Evolutionary conservation across 23 tunicate species (phyloP).

Genomic region (Trididemnum nubilum): DNA sequence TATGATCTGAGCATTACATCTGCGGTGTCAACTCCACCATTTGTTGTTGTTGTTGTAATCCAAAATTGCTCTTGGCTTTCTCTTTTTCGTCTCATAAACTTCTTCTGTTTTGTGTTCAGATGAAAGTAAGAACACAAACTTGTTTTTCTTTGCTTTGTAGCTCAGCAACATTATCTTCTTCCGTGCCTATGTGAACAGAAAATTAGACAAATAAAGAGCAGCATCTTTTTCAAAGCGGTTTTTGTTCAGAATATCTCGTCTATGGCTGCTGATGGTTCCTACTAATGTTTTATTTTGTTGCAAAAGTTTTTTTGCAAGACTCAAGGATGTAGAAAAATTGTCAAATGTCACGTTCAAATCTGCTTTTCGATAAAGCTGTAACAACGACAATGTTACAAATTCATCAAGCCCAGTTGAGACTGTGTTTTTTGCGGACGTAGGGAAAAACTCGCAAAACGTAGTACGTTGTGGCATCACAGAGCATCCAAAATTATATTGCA

Average conservation of each 20-base stretch:
- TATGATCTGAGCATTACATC: conserved; percentile 32
- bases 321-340: conserved; percentile 24
- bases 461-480: too few relatives aligned
- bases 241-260: conserved; percentile 17
- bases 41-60: conserved; percentile 39
- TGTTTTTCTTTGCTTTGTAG: conserved; percentile 39
- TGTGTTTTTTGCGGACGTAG: too few relatives aligned
- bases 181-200: conserved; percentile 25
- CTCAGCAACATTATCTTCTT: conserved; percentile 31
- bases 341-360: conserved; percentile 14
- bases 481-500: too few relatives aligned
- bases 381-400: too few relatives aligned
- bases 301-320: conserved; percentile 28
- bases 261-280: conserved; percentile 17
- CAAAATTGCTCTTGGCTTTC: conserved; percentile 37
- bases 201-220: conserved; percentile 26
- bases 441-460: too few relatives aligned
- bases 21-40: conserved; percentile 40
- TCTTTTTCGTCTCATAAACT: conserved; percentile 30
- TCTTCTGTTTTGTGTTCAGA: conserved; percentile 27
- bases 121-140: conserved; percentile 32
- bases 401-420: too few relatives aligned
- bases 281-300: conserved; percentile 29
- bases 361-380: conserved; percentile 19
- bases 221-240: conserved; percentile 36